These are phyloP conservation scores for Apotomis betuletana DNA, from an alignment of 2,888 invertebrate genomes.

Conservation along the genomic window DNA sequence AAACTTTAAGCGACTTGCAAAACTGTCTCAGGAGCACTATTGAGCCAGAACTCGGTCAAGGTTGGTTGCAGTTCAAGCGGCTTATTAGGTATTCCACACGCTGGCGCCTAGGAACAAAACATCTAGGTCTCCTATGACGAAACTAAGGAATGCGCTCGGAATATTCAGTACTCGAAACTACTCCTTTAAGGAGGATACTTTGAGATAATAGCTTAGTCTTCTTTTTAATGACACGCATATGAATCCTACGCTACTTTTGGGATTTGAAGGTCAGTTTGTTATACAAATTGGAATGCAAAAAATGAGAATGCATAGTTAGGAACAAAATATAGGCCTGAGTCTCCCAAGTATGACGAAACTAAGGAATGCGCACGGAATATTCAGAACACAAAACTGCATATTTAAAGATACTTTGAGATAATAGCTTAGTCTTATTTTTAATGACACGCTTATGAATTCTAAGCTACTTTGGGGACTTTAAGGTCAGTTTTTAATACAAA, in stretches of 20 bases:
- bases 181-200: neutral
- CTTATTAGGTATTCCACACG: slow-evolving; percentile 67
- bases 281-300: no score
- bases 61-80: slow-evolving; percentile 68
- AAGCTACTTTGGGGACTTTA: neutral
- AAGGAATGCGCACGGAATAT: no score
- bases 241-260: neutral
- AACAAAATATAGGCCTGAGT: no score
- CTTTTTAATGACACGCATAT: neutral
- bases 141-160: slow-evolving; percentile 48
- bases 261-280: neutral
- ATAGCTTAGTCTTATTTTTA: neutral
- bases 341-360: no score
- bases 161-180: slow-evolving; percentile 20
- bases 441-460: neutral
- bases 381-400: neutral
- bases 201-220: neutral
- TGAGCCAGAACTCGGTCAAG: slow-evolving; percentile 65
- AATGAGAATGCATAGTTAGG: no score
- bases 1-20: slow-evolving; percentile 16
- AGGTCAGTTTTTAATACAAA: neutral
- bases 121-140: slow-evolving; percentile 54
- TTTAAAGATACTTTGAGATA: neutral
- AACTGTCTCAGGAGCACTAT: slow-evolving; percentile 22
- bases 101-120: slow-evolving; percentile 64